Conservation (phyloP, 2,888 invertebrate genomes). For the Ophioninae sp. region DNA sequence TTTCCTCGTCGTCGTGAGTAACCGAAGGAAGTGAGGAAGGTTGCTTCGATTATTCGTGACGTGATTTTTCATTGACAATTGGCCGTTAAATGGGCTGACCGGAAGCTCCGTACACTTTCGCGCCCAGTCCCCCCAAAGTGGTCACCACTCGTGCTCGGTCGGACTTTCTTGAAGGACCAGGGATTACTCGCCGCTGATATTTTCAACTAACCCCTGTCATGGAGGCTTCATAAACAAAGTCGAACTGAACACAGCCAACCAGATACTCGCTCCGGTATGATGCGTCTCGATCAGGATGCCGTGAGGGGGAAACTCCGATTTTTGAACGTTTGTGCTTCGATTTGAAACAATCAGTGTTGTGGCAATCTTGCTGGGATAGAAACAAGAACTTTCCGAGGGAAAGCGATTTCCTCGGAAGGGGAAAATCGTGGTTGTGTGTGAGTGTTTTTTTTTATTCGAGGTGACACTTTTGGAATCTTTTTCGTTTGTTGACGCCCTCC, state of each 20-base stretch:
- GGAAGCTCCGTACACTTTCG: slow-evolving; percentile 17
- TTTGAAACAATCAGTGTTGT: background rate
- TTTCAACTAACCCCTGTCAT: background rate
- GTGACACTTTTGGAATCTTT: background rate
- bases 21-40: too few species aligned
- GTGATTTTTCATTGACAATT: background rate
- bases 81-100: background rate
- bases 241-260: too few species aligned
- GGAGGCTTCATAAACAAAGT: background rate
- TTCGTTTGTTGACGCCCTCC: too few species aligned
- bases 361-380: background rate
- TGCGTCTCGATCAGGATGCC: background rate
- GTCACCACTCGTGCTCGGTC: slow-evolving; percentile 31
- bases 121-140: slow-evolving; percentile 38
- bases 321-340: slow-evolving; percentile 1
- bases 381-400: background rate
- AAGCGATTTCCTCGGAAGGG: background rate
- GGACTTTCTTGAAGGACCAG: slow-evolving; percentile 1
- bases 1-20: too few species aligned
- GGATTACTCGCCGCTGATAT: background rate
- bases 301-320: background rate
- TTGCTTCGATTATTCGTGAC: background rate
- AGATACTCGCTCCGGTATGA: background rate
- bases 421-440: background rate
- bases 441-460: background rate